phyloP scores from a whole-genome alignment of 2,888 invertebrate species.

The Platerodrilus igneus region DNA sequence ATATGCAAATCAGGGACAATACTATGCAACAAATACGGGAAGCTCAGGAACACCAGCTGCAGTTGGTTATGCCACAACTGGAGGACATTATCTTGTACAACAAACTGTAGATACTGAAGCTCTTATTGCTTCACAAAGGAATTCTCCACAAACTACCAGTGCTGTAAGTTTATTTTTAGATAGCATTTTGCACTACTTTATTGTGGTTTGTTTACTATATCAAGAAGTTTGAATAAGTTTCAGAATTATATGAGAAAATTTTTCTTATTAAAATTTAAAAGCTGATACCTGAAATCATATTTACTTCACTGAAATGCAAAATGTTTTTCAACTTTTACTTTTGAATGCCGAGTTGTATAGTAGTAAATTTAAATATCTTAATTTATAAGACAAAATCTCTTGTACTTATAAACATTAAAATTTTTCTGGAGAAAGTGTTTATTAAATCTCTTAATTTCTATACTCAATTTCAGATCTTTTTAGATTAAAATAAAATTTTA shows the following conservation, averaged over 20 bases:
- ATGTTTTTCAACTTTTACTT: too few relatives aligned
- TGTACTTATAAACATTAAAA: too few relatives aligned
- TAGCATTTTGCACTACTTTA: constrained; percentile 4
- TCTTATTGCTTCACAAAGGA: constrained; percentile 57
- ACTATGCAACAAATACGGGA: constrained; percentile 64
- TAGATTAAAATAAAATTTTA: too few relatives aligned
- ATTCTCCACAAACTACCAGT: constrained; percentile 64
- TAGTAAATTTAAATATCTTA: too few relatives aligned
- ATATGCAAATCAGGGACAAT: constrained; percentile 63
- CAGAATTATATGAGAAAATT: neutral
- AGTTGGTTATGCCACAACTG: constrained; percentile 45
- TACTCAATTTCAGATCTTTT: too few relatives aligned
- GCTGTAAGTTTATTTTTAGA: constrained; percentile 62
- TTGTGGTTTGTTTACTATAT: neutral
- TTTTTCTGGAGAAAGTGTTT: too few relatives aligned
- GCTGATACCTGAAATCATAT: neutral
- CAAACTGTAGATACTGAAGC: constrained; percentile 60
- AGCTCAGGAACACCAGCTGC: constrained; percentile 55
- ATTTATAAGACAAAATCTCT: too few relatives aligned
- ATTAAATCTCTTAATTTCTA: too few relatives aligned
- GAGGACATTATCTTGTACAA: constrained; percentile 66
- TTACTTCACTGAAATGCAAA: neutral
- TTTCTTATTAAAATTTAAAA: neutral
- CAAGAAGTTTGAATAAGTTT: neutral
- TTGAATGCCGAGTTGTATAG: too few relatives aligned